Evolutionary conservation across 1,140 invertebrate species (phyloP).

Genomic region (Amphibalanus amphitrite): DNA sequence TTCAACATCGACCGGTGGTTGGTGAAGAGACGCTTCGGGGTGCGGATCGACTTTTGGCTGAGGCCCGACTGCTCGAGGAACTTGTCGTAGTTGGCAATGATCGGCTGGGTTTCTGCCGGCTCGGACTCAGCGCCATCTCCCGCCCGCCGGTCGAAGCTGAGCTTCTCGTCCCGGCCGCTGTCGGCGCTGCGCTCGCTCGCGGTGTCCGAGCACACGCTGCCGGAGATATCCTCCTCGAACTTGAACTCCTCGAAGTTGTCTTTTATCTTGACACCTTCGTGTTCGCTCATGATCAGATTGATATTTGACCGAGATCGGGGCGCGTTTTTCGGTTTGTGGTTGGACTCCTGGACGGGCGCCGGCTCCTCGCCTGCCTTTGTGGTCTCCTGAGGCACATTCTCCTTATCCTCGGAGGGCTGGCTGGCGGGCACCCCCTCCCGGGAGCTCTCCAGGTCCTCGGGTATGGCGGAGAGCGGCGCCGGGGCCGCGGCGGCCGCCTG

Average conservation of each 20-base stretch:
- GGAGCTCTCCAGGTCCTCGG: not conserved
- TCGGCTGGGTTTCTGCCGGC: not conserved
- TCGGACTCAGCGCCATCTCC: not conserved
- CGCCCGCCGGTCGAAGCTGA: not conserved
- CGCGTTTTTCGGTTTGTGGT: not conserved
- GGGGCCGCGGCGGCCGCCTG: no score
- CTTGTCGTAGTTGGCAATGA: not conserved
- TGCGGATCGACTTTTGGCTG: not conserved
- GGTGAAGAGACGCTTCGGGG: not conserved
- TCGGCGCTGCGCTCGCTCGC: not conserved
- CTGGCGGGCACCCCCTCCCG: not conserved
- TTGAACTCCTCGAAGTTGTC: conserved; percentile 1
- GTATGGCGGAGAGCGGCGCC: not conserved
- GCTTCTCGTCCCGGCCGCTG: not conserved
- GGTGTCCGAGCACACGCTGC: not conserved
- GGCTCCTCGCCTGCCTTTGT: not conserved
- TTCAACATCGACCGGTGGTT: not conserved
- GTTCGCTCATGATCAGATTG: not conserved
- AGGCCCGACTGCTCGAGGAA: conserved; percentile 3
- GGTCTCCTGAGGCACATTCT: not conserved
- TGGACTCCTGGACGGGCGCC: not conserved
- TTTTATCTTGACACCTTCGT: not conserved
- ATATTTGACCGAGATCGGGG: not conserved
- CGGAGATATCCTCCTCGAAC: not conserved
- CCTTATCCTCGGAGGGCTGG: no score